Evolutionary conservation across 2,113 vertebrate genomes (phyloP).

Genomic region (Nycticebus coucang): DNA sequence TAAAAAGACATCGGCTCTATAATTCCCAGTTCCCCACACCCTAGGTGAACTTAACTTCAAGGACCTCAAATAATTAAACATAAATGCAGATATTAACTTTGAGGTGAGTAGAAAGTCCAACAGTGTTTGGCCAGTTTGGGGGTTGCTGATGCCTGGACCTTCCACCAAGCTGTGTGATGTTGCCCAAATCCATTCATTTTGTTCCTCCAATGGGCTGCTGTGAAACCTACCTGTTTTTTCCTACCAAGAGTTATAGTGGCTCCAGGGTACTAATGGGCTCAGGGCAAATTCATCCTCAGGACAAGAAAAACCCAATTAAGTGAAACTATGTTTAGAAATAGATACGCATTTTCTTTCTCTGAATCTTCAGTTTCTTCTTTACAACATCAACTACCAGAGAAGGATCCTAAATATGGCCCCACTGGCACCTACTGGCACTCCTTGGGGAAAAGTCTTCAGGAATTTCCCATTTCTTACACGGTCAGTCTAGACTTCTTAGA

Average conservation of each 20-base stretch:
- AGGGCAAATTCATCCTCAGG: background rate
- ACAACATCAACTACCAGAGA: background rate
- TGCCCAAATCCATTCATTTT: background rate
- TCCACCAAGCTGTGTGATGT: background rate
- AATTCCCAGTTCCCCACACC: background rate
- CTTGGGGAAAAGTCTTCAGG: background rate
- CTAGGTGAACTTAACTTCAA: constrained; percentile 6
- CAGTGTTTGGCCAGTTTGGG: background rate
- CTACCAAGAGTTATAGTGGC: background rate
- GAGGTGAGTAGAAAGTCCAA: background rate
- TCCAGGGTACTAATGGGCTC: background rate
- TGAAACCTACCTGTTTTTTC: background rate
- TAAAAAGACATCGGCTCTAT: background rate
- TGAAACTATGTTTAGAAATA: background rate
- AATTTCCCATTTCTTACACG: background rate
- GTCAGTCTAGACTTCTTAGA: background rate
- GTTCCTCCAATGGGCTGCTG: background rate
- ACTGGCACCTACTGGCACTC: background rate
- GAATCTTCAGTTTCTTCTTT: background rate
- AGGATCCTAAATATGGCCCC: background rate
- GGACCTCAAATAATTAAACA: background rate
- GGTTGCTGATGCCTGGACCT: background rate
- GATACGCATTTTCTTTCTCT: background rate
- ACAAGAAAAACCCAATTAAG: background rate
- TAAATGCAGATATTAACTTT: background rate